Percentiles rank a stretch among this genome's conserved stretches.
These are phyloP conservation scores for Heliconius charithonia DNA, from an alignment of 2,888 invertebrate genomes.

Conservation along the genomic window DNA sequence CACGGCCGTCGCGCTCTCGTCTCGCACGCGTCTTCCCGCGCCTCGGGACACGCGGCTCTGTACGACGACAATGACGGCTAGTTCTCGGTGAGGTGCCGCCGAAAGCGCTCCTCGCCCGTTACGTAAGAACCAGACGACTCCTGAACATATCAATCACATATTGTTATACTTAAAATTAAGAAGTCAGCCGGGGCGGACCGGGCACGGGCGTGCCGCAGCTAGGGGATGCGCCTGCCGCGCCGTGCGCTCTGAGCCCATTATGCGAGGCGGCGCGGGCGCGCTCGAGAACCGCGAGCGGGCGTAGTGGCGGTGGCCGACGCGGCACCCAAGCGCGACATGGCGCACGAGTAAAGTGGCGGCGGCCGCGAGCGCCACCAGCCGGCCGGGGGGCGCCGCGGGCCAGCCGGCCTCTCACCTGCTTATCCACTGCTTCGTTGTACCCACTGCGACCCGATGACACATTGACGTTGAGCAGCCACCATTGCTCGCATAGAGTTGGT, in stretches of 20 bases:
- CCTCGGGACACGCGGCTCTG: slow-evolving; percentile 70
- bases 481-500: slow-evolving; percentile 99
- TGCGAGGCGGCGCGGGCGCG: slow-evolving; percentile 58
- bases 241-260: slow-evolving; percentile 57
- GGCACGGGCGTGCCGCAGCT: slow-evolving; percentile 60
- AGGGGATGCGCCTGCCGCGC: slow-evolving; percentile 61
- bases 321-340: slow-evolving; percentile 59
- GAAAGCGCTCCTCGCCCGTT: slow-evolving; percentile 67
- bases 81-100: slow-evolving; percentile 73
- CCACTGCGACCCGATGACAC: slow-evolving; percentile 78
- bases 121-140: slow-evolving; percentile 65
- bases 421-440: slow-evolving; percentile 65
- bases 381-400: slow-evolving; percentile 78
- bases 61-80: slow-evolving; percentile 71
- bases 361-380: slow-evolving; percentile 66
- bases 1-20: slow-evolving; percentile 68
- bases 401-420: slow-evolving; percentile 72
- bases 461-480: slow-evolving; percentile 89
- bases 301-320: slow-evolving; percentile 61
- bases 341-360: slow-evolving; percentile 68
- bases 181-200: slow-evolving; percentile 48
- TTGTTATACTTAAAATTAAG: slow-evolving; percentile 51
- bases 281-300: slow-evolving; percentile 54
- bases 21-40: slow-evolving; percentile 65
- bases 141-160: slow-evolving; percentile 57